Conservation (phyloP, 2,797 vertebrate species). For the Tragelaphus eurycerus region DNA sequence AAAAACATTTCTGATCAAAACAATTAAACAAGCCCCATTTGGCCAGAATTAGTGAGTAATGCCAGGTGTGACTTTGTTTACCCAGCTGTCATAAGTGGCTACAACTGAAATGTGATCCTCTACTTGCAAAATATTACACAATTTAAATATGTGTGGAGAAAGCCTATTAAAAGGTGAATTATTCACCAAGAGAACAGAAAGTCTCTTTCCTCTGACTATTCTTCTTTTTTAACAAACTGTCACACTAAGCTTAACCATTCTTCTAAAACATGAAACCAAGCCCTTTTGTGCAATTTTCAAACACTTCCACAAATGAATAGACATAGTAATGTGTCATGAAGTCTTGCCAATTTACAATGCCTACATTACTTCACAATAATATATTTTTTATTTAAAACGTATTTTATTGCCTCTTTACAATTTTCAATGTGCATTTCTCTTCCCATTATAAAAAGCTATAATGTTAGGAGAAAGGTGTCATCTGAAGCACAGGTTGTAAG, state of each 20-base stretch:
- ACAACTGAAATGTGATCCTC: not conserved
- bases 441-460: conserved; percentile 47
- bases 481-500: not conserved
- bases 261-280: conserved; percentile 26
- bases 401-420: conserved; percentile 23
- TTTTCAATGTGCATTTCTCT: conserved; percentile 48
- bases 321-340: conserved; percentile 54
- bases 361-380: conserved; percentile 29
- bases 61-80: not conserved
- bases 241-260: not conserved
- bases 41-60: not conserved
- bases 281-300: conserved; percentile 55
- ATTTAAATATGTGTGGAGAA: conserved; percentile 41
- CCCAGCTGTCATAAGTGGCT: not conserved
- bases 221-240: conserved; percentile 57
- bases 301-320: conserved; percentile 47
- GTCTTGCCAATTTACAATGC: not conserved
- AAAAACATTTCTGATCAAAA: not conserved
- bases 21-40: not conserved
- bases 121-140: not conserved
- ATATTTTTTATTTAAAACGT: conserved; percentile 40
- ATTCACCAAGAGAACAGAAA: conserved; percentile 9
- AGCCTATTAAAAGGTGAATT: conserved; percentile 33
- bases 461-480: conserved; percentile 27
- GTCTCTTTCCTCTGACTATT: not conserved